phyloP scores from a whole-genome alignment of 2,888 invertebrate genomes.

The Eremobia ochroleuca region DNA sequence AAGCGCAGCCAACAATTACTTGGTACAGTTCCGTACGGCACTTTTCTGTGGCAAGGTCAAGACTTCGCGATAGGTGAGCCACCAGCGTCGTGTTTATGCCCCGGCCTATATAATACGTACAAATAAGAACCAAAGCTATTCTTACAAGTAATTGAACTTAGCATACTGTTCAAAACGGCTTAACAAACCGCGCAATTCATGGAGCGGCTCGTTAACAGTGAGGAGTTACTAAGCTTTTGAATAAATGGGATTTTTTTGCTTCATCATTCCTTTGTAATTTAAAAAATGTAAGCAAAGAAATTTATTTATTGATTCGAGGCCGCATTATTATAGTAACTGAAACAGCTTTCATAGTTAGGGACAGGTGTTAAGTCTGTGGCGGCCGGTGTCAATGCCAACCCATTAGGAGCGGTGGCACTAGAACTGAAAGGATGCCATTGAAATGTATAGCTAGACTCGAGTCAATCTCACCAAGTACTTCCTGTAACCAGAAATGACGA shows the following conservation, averaged over 20 bases:
- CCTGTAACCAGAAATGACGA: conserved; percentile 61
- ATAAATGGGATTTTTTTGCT: conserved; percentile 67
- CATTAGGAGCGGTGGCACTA: conserved; percentile 18
- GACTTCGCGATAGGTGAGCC: conserved; percentile 15
- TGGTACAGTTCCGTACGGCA: conserved; percentile 55
- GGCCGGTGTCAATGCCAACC: conserved; percentile 18
- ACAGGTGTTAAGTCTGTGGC: conserved; percentile 32
- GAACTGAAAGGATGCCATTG: conserved; percentile 55
- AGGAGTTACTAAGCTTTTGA: conserved; percentile 63
- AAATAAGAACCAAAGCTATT: conserved; percentile 68
- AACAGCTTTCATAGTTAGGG: conserved; percentile 40
- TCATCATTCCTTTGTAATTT: conserved; percentile 72
- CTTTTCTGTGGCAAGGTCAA: conserved; percentile 58
- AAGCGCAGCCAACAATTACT: conserved; percentile 72
- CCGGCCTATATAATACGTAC: conserved; percentile 41
- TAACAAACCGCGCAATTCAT: conserved; percentile 66
- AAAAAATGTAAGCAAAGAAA: conserved; percentile 54
- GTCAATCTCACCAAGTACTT: conserved; percentile 57
- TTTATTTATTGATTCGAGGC: conserved; percentile 43
- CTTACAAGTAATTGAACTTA: conserved; percentile 70
- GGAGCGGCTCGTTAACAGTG: conserved; percentile 67
- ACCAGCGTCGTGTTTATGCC: conserved; percentile 32
- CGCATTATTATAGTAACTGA: conserved; percentile 47
- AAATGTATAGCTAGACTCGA: conserved; percentile 63
- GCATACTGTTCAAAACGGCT: conserved; percentile 69